Percentiles rank a stretch among this genome's conserved stretches.
Conservation (phyloP, 2,888 invertebrate genomes). For the Cephus pygmeus region DNA sequence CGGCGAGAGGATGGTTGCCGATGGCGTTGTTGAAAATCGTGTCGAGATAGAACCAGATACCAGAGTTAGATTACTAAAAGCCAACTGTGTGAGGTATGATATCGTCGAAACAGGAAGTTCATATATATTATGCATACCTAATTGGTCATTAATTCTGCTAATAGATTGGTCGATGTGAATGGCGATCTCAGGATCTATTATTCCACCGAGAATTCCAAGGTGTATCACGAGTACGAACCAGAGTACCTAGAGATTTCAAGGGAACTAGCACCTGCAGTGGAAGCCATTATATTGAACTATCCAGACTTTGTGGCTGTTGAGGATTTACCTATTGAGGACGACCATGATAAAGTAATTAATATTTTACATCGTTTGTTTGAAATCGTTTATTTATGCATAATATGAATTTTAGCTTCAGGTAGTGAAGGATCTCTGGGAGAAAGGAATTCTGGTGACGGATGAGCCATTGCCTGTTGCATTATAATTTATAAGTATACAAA, state of each 20-base stretch:
- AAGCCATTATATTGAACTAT: slow-evolving; percentile 78
- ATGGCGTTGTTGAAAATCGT: slow-evolving; percentile 73
- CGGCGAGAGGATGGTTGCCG: slow-evolving; percentile 74
- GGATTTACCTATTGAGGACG: slow-evolving; percentile 75
- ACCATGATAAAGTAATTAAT: slow-evolving; percentile 73
- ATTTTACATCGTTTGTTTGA: slow-evolving; percentile 3
- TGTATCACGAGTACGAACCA: slow-evolving; percentile 85
- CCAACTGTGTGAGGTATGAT: slow-evolving; percentile 51
- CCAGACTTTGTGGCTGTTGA: slow-evolving; percentile 82
- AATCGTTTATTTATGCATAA: slow-evolving; percentile 2
- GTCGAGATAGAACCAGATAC: slow-evolving; percentile 77
- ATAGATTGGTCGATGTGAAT: slow-evolving; percentile 75
- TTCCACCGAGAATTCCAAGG: slow-evolving; percentile 84
- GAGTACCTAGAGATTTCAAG: slow-evolving; percentile 81
- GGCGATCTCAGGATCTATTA: slow-evolving; percentile 78
- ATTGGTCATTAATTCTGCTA: slow-evolving; percentile 19
- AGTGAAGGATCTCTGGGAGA: slow-evolving; percentile 84
- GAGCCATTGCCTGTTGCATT: slow-evolving; percentile 67
- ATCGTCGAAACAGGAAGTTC: too few relatives aligned
- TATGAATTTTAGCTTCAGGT: slow-evolving; percentile 67
- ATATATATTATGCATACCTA: slow-evolving; percentile 4
- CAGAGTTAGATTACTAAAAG: slow-evolving; percentile 70
- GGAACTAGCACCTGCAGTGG: slow-evolving; percentile 76
- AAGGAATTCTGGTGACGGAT: slow-evolving; percentile 81
- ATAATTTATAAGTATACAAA: too few relatives aligned